Evolutionary conservation across 2,797 vertebrate species (phyloP).

Genomic region (Helarctos malayanus): DNA sequence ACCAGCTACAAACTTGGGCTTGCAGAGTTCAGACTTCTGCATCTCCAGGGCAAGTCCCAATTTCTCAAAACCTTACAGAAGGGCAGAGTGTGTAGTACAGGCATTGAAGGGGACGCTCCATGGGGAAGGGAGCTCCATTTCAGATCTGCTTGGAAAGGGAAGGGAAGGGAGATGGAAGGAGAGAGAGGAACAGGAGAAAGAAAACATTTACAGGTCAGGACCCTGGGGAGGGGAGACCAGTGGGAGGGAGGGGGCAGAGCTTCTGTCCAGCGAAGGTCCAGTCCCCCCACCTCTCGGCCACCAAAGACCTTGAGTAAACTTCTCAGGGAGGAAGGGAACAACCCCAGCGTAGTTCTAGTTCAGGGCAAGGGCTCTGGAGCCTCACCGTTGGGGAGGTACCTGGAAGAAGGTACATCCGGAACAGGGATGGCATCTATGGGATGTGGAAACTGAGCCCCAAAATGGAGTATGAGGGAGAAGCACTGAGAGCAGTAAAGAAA

Average conservation of each 20-base stretch:
- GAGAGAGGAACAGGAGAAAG: not conserved
- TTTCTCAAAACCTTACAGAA: not conserved
- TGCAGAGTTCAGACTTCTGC: not conserved
- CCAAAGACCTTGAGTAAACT: not conserved
- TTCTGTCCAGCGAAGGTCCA: not conserved
- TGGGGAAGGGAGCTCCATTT: not conserved
- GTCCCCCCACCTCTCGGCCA: not conserved
- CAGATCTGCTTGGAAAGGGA: not conserved
- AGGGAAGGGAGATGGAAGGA: not conserved
- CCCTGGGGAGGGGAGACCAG: not conserved
- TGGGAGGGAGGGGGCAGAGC: not conserved
- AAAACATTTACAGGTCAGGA: conserved; percentile 12
- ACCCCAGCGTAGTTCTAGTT: too few relatives aligned
- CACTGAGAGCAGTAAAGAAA: not conserved
- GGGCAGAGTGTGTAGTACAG: not conserved
- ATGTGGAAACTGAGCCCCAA: not conserved
- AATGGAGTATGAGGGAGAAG: not conserved
- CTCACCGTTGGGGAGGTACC: not conserved
- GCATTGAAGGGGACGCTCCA: not conserved
- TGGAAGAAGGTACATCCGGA: not conserved
- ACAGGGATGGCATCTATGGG: not conserved
- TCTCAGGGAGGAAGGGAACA: not conserved
- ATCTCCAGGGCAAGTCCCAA: not conserved
- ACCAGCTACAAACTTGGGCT: not conserved
- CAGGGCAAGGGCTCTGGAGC: not conserved